Evolutionary conservation across 53 echinoderm and acorn worm species (phyloP), one percentile per base, ranked within the genome.

Genomic region (Paelopatides confundens): DNA sequence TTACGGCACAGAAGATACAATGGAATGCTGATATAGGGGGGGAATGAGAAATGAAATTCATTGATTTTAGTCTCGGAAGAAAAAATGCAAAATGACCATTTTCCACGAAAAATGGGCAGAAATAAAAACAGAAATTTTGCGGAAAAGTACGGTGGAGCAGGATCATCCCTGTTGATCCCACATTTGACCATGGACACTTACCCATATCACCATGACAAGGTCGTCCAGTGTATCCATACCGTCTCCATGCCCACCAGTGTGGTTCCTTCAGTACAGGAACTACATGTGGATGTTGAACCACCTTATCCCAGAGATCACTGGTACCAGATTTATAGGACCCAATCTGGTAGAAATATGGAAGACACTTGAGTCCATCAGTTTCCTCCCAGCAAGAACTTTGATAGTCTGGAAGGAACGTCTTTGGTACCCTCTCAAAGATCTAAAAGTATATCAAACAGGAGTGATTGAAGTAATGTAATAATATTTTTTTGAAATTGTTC

Each of bases 201-300:
- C 79, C 79, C 79, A 79, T 79, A 13, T 79, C 53, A 79, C 53
- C 30, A 53, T 79, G 51, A 31, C 79, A 79, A 1, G 79, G 79
- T 18, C 27, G 32, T 21, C 21, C 53, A 2, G 52, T 79, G 52
- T 51, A 79, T 5, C 79, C 79, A 32, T 51, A 79, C 17, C 79
- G 79, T 53, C 79, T 17, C 79, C 79, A 79, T 15, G 79, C 79
- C 79, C 79, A 79, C 79, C 79, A 79, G 51, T 79, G 79, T 4
- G 79, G 79, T 53, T 79, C 79, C 21, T 79, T 79, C 79, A 50
- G 30, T 2, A 79, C 51, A 31, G 49, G 31, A 1, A 31, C 29
- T 13, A 79, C 35, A 30, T 29, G 30, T 1, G 79, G 79, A 32
- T 79, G 79, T n/a, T 79, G 79, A 18, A 79, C 79, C 54, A 79